A percentile compares a stretch with the other conserved stretches of the same genome.
Conservation (phyloP, 1,140 invertebrate genomes). For the Zophobas morio region DNA sequence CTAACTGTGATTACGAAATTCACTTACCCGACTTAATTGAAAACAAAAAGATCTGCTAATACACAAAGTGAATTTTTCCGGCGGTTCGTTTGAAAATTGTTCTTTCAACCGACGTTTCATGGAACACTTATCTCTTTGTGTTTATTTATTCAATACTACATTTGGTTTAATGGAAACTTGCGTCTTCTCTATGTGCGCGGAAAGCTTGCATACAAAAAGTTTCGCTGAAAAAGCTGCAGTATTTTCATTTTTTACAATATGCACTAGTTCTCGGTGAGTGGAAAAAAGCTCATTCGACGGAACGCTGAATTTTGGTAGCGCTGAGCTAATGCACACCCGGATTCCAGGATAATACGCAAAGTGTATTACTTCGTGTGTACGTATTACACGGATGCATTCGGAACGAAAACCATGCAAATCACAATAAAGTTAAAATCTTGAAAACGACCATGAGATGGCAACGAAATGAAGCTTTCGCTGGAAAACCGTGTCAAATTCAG, state of each 20-base stretch:
- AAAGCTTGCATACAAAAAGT: constrained; percentile 32
- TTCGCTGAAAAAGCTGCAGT: neutral
- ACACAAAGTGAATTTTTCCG: constrained; percentile 42
- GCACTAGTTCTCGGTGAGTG: too few relatives aligned
- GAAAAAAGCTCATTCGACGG: too few relatives aligned
- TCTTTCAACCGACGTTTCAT: constrained; percentile 42
- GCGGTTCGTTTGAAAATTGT: constrained; percentile 40
- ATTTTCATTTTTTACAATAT: neutral
- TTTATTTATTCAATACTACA: constrained; percentile 42
- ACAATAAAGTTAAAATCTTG: too few relatives aligned
- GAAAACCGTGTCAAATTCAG: too few relatives aligned
- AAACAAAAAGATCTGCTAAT: constrained; percentile 43
- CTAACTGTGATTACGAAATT: constrained; percentile 51
- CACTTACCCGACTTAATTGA: constrained; percentile 46
- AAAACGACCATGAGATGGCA: too few relatives aligned
- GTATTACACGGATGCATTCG: too few relatives aligned
- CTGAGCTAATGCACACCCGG: too few relatives aligned
- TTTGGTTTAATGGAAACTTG: constrained; percentile 29
- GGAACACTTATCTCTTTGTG: constrained; percentile 42
- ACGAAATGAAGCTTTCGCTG: too few relatives aligned
- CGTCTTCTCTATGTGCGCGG: constrained; percentile 18
- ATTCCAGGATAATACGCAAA: too few relatives aligned
- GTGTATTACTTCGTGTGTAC: too few relatives aligned
- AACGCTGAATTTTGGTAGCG: too few relatives aligned
- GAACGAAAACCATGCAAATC: too few relatives aligned